phyloP scores from a whole-genome alignment of 37 sponge, comb jelly and placozoan species.

The Axinella damicornis region DNA sequence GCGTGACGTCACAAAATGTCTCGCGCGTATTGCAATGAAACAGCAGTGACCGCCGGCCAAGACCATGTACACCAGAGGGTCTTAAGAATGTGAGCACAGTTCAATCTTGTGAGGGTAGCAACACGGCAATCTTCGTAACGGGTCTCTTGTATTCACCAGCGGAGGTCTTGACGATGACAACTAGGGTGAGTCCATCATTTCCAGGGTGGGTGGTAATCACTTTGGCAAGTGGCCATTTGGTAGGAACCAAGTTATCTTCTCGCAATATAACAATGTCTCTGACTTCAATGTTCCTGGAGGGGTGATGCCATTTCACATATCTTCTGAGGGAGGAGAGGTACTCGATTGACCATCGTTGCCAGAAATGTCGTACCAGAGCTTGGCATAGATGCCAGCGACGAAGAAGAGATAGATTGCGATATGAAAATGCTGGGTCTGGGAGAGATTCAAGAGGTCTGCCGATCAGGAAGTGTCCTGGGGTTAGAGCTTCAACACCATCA shows the following conservation, averaged over 20 bases:
- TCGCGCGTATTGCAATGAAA: too few relatives aligned
- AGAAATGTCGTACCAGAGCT: constrained; percentile 31
- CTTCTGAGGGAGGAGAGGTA: constrained; percentile 9
- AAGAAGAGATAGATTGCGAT: constrained; percentile 14
- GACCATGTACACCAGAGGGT: too few relatives aligned
- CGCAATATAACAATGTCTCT: not conserved
- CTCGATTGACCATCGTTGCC: constrained; percentile 34
- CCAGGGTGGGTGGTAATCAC: not conserved
- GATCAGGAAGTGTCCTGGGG: constrained; percentile 52
- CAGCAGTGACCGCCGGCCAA: too few relatives aligned
- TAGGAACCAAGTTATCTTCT: not conserved
- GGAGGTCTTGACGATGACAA: not conserved
- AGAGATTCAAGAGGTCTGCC: constrained; percentile 26
- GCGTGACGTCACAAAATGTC: too few relatives aligned
- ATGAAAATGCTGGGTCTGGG: constrained; percentile 23
- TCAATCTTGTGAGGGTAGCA: too few relatives aligned
- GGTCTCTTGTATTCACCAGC: constrained; percentile 5
- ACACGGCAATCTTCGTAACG: constrained; percentile 2
- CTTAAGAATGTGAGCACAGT: too few relatives aligned
- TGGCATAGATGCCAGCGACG: constrained; percentile 48
- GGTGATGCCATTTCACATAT: constrained; percentile 15
- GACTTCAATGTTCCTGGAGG: not conserved
- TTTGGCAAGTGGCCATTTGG: constrained; percentile 15
- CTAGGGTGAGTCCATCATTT: constrained; percentile 4
- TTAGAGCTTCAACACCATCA: constrained; percentile 38